phyloP scores from a whole-genome alignment of 2,888 invertebrate species.

The Cryptus viduatorius region DNA sequence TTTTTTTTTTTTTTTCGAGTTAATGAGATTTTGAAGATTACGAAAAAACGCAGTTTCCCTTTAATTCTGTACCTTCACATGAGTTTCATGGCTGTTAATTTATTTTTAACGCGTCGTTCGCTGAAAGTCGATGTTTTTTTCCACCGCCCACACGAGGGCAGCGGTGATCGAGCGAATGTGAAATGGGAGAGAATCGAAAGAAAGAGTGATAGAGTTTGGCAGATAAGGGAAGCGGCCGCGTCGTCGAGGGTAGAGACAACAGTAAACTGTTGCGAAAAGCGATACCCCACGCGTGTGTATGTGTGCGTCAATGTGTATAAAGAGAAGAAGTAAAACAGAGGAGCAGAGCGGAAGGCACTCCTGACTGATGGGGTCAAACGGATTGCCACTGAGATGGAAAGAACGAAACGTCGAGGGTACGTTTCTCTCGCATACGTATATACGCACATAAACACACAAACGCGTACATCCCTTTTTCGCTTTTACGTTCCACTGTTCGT shows the following conservation, averaged over 20 bases:
- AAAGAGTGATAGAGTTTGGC: not conserved
- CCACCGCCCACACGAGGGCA: not conserved
- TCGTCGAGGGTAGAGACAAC: not conserved
- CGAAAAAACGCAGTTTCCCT: not conserved
- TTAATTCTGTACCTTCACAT: not conserved
- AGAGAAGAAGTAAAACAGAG: not conserved
- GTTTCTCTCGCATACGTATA: not conserved
- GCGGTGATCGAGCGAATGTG: conserved; percentile 2
- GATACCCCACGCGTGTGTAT: not conserved
- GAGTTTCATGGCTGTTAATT: not conserved
- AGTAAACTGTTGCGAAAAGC: not conserved
- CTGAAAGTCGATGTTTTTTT: not conserved
- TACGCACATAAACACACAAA: not conserved
- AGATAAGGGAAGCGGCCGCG: not conserved
- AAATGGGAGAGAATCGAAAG: not conserved
- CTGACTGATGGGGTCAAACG: conserved; percentile 37
- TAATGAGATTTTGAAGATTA: too few species aligned
- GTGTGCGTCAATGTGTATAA: not conserved
- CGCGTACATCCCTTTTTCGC: not conserved
- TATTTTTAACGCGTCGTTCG: not conserved
- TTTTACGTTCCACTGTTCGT: not conserved
- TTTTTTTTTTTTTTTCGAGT: too few species aligned
- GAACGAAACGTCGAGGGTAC: not conserved
- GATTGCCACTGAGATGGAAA: conserved; percentile 35
- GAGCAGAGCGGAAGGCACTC: not conserved